Conservation (phyloP, 2,888 invertebrate genomes). For the Tinea pellionella region DNA sequence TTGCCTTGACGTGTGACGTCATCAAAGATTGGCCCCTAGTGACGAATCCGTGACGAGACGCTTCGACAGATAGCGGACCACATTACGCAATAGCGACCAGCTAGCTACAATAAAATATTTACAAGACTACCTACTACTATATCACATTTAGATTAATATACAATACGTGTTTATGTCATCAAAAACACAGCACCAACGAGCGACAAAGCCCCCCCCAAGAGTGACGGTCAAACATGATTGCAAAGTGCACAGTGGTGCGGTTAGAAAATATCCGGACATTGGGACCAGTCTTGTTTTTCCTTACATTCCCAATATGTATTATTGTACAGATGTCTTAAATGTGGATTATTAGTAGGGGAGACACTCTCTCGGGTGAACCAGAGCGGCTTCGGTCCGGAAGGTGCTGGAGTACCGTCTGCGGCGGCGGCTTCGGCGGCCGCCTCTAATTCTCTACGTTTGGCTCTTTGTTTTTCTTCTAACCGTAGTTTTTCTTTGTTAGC, state of each 20-base stretch:
- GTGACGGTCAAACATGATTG: neutral
- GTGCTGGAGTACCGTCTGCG: conserved; percentile 69
- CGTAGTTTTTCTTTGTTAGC: conserved; percentile 86
- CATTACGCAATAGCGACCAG: no score
- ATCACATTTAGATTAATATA: no score
- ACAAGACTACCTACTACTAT: no score
- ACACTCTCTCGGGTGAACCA: conserved; percentile 93
- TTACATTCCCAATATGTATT: conserved; percentile 96
- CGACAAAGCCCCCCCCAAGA: neutral
- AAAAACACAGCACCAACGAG: neutral
- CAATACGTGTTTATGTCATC: no score
- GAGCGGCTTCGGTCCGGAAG: conserved; percentile 79
- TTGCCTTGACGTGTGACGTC: no score
- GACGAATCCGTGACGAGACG: no score
- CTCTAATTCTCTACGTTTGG: conserved; percentile 81
- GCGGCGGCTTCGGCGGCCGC: conserved; percentile 80
- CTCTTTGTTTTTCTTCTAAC: conserved; percentile 96
- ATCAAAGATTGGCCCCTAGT: no score
- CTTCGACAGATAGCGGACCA: no score
- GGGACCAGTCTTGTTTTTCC: conserved; percentile 86
- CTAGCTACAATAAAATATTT: no score
- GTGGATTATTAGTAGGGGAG: conserved; percentile 73
- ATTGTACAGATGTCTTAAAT: conserved; percentile 79
- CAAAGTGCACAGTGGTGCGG: neutral
- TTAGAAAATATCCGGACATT: conserved; percentile 92